phyloP scores from a whole-genome alignment of 1,140 invertebrate genomes.

The Nylanderia fulva region DNA sequence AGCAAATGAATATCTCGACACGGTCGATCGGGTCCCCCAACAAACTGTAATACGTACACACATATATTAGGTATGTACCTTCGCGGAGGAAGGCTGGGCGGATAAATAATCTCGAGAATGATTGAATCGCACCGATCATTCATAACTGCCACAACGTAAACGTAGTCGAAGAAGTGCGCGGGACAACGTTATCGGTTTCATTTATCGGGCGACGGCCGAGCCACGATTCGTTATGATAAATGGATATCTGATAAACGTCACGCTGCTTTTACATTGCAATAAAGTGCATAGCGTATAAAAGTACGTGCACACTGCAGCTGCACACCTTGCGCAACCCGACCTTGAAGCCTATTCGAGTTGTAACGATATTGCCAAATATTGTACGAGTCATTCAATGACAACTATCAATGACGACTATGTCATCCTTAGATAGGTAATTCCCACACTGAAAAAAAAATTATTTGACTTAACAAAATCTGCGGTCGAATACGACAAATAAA shows the following conservation, averaged over 20 bases:
- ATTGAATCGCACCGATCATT: slow-evolving; percentile 48
- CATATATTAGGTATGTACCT: too few relatives aligned
- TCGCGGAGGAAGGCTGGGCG: neutral
- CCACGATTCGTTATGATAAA: slow-evolving; percentile 49
- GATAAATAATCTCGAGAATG: neutral
- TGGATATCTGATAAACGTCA: slow-evolving; percentile 38
- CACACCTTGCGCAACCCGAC: slow-evolving; percentile 36
- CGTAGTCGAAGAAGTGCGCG: slow-evolving; percentile 17
- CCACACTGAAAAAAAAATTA: too few relatives aligned
- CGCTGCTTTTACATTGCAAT: slow-evolving; percentile 28
- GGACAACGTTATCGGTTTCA: slow-evolving; percentile 5
- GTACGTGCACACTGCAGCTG: neutral
- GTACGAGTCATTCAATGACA: neutral
- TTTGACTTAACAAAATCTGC: too few relatives aligned
- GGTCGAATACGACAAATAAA: too few relatives aligned
- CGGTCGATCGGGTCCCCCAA: neutral
- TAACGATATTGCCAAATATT: slow-evolving; percentile 31
- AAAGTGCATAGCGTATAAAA: slow-evolving; percentile 11
- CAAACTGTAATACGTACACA: slow-evolving; percentile 17
- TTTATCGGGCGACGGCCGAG: slow-evolving; percentile 32
- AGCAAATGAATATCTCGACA: neutral
- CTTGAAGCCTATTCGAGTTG: slow-evolving; percentile 27
- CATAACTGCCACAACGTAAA: slow-evolving; percentile 44
- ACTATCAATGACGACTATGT: neutral
- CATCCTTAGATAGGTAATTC: neutral